Conservation (phyloP, 1,140 invertebrate species). For the Drosophila nikananu region DNA sequence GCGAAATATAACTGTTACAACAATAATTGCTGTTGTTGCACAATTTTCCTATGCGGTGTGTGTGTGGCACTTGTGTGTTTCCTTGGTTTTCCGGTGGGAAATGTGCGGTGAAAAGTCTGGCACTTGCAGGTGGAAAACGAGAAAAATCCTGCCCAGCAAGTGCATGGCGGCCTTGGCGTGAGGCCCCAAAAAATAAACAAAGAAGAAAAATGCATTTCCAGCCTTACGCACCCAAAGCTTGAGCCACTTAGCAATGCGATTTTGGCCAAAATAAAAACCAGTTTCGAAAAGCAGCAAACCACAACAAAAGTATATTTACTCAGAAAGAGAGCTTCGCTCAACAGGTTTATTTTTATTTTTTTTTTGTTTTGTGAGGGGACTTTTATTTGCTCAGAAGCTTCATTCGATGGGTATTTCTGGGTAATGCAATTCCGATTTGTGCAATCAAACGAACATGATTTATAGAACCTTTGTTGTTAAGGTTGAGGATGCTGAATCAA, state of each 20-base stretch:
- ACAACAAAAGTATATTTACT: slow-evolving; percentile 59
- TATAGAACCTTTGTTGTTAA: slow-evolving; percentile 28
- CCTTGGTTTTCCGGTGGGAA: slow-evolving; percentile 35
- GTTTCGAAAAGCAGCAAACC: slow-evolving; percentile 51
- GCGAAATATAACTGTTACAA: slow-evolving; percentile 47
- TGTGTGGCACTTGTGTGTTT: slow-evolving; percentile 46
- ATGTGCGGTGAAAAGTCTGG: background rate
- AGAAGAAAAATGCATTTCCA: slow-evolving; percentile 4
- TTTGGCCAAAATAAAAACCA: slow-evolving; percentile 63
- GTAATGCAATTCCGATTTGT: slow-evolving; percentile 24
- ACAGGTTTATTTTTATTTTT: slow-evolving; percentile 60
- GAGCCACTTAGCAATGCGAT: slow-evolving; percentile 37
- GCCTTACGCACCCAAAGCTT: slow-evolving; percentile 58
- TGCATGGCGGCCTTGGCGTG: slow-evolving; percentile 62
- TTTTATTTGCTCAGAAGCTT: slow-evolving; percentile 31
- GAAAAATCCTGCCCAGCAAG: slow-evolving; percentile 12
- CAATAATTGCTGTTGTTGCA: slow-evolving; percentile 61
- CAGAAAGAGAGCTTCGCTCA: slow-evolving; percentile 54
- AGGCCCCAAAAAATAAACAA: slow-evolving; percentile 18
- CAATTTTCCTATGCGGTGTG: slow-evolving; percentile 22
- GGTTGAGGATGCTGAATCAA: background rate
- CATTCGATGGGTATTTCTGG: slow-evolving; percentile 60
- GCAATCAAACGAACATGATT: slow-evolving; percentile 61
- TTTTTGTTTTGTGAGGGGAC: background rate
- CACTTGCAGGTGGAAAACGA: slow-evolving; percentile 16